Evolutionary conservation across 2,113 vertebrate genomes (phyloP), one percentile per base, ranked within the genome.

Genomic region (Cephalopterus ornatus): DNA sequence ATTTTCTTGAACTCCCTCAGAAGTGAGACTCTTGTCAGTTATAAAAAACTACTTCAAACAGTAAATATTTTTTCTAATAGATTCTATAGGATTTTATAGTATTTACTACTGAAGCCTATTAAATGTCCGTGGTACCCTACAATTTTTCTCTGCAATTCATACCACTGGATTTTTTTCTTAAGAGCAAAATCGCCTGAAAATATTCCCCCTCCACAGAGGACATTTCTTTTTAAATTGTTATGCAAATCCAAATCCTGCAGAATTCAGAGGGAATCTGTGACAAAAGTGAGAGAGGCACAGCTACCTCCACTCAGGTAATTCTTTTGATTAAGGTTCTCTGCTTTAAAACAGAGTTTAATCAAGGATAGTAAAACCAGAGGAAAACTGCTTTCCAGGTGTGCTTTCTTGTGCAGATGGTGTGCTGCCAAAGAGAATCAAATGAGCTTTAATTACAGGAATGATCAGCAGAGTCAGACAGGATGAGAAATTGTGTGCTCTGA

Each of bases 271-370:
- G 52, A 93, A 88, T 77, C 49, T 80, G 28, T 67, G 58, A 91
- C 85, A 95, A 82, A 93, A 93, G 50, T 8, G 56, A 89, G 49
- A 92, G 56, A 76, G 80, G 47, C 61, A 0, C 47, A 89, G 84
- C 76, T 94, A 91, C 44, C 61, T 94, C 37, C 67, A 94, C 55
- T 72, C 86, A 88, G 82, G 87, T 75, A 92, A 41, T 94, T 93
- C 87, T 86, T 93, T 89, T 97, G 88, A 94, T 97, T 97, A 76
- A 92, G 97, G 84, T 77, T 94, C 81, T 95, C 49, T 85, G 76
- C 85, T 96, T 93, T 97, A 94, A 96, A 96, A 62, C 52, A 93
- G 89, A 92, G 71, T 93, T 98, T 96, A 97, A 95, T 97, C 94
- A 97, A 97, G 96, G 94, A 92, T 80, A 96, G 65, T 47, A 93